Conservation (phyloP, 2,888 invertebrate genomes). For the Aphrophora alni region DNA sequence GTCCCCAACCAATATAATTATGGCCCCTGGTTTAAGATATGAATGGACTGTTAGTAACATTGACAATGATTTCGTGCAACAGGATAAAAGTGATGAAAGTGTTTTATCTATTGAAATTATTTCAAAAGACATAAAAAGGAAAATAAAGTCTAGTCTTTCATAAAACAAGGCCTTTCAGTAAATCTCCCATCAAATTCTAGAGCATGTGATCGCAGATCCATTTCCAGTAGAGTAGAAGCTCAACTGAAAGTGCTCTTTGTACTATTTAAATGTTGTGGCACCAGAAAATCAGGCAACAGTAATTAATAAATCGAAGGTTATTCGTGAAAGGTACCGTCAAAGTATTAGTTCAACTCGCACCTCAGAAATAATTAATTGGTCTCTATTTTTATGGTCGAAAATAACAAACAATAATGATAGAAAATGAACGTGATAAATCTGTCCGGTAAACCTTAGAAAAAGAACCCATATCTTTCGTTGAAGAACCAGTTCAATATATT, state of each 20-base stretch:
- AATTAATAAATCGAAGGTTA: too few species aligned
- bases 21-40: not conserved
- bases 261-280: too few species aligned
- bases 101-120: not conserved
- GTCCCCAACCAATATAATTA: not conserved
- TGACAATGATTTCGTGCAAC: not conserved
- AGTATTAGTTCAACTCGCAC: too few species aligned
- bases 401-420: too few species aligned
- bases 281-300: too few species aligned
- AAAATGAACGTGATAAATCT: too few species aligned
- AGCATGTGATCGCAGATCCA: not conserved
- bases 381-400: too few species aligned
- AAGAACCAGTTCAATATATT: too few species aligned
- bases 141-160: not conserved
- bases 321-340: too few species aligned
- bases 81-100: not conserved
- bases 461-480: too few species aligned
- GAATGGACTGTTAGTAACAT: not conserved
- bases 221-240: not conserved
- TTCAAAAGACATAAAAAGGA: not conserved
- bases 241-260: not conserved
- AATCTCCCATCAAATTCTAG: not conserved
- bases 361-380: too few species aligned
- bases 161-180: not conserved
- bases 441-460: too few species aligned